Percentiles rank a stretch among this genome's conserved stretches.
These are phyloP conservation scores for Lichenostomus cassidix DNA, from an alignment of 2,113 vertebrate genomes.

Conservation along the genomic window DNA sequence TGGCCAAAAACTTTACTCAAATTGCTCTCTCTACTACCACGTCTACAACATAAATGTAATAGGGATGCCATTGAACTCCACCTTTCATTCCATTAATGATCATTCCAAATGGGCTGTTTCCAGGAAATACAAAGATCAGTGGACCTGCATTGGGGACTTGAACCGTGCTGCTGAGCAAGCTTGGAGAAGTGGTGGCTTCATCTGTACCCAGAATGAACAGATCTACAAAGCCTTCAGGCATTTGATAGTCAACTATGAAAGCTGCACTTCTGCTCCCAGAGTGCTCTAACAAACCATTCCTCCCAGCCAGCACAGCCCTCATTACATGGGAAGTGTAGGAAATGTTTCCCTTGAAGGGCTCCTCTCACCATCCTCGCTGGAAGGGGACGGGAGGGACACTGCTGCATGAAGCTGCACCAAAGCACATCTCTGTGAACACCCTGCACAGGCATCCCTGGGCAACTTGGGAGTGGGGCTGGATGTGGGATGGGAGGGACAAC, in stretches of 20 bases:
- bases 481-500: rapidly evolving
- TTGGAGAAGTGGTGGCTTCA: slow-evolving; percentile 85
- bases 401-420: not conserved
- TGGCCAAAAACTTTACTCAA: slow-evolving; percentile 80
- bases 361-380: not conserved
- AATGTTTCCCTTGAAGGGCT: not conserved
- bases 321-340: not conserved
- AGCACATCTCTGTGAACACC: not conserved
- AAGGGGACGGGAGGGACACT: rapidly evolving
- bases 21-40: slow-evolving; percentile 88
- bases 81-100: slow-evolving; percentile 81
- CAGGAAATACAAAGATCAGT: slow-evolving; percentile 49
- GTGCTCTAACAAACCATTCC: not conserved
- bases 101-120: slow-evolving; percentile 95
- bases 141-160: slow-evolving; percentile 90
- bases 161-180: slow-evolving; percentile 82
- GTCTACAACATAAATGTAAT: slow-evolving; percentile 84
- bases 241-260: slow-evolving; percentile 74
- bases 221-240: slow-evolving; percentile 84
- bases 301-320: not conserved
- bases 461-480: not conserved
- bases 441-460: rapidly evolving
- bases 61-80: slow-evolving; percentile 47
- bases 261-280: slow-evolving; percentile 64
- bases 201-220: slow-evolving; percentile 80